phyloP scores from a whole-genome alignment of 2,113 vertebrate species.

The Psilopsiagon aurifrons region DNA sequence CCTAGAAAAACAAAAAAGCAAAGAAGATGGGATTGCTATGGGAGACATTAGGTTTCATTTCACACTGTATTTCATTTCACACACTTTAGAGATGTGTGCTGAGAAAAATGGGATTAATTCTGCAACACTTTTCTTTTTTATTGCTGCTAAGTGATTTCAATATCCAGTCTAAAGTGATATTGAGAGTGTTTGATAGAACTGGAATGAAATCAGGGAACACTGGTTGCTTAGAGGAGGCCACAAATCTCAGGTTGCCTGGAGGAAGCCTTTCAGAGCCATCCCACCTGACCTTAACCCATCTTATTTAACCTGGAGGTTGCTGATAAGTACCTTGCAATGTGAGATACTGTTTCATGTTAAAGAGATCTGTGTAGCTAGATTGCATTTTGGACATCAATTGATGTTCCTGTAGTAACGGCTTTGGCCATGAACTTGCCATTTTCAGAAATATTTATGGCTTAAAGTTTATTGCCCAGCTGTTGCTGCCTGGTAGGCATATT shows the following conservation, averaged over 20 bases:
- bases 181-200: not conserved
- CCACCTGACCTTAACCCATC: not conserved
- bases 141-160: constrained; percentile 60
- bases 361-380: not conserved
- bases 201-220: not conserved
- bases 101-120: constrained; percentile 55
- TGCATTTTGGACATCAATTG: constrained; percentile 27
- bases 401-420: constrained; percentile 1
- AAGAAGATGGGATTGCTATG: constrained; percentile 49
- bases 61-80: constrained; percentile 61
- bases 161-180: constrained; percentile 52
- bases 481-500: constrained; percentile 27
- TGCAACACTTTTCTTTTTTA: constrained; percentile 42
- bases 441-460: not conserved
- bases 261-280: not conserved
- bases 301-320: constrained; percentile 56
- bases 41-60: constrained; percentile 64
- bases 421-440: constrained; percentile 35
- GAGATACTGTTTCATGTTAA: not conserved
- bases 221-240: constrained; percentile 13
- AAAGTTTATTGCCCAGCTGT: constrained; percentile 50
- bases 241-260: not conserved
- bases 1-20: constrained; percentile 36
- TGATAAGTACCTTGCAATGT: not conserved
- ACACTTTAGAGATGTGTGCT: constrained; percentile 35